These are phyloP conservation scores for Hyles lineata DNA, from an alignment of 2,888 invertebrate genomes.

Conservation along the genomic window DNA sequence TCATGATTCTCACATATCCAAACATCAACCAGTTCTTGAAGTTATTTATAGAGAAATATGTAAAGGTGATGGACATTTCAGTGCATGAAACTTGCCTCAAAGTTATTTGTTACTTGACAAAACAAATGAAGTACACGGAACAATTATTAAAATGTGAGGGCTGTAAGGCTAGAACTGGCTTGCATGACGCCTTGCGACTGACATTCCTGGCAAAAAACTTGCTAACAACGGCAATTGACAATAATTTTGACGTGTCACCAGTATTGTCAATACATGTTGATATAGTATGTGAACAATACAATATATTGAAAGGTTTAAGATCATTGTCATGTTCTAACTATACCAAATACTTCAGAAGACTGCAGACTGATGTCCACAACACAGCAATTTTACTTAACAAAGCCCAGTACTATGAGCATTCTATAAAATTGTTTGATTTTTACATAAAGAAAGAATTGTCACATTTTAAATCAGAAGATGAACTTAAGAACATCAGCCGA, in stretches of 20 bases:
- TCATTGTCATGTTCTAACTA: constrained; percentile 59
- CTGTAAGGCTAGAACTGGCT: constrained; percentile 60
- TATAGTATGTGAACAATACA: constrained; percentile 58
- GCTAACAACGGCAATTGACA: constrained; percentile 48
- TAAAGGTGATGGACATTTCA: constrained; percentile 34
- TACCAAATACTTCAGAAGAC: constrained; percentile 63
- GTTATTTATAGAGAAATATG: constrained; percentile 50
- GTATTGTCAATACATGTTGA: constrained; percentile 48
- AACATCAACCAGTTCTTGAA: constrained; percentile 66
- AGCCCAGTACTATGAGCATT: constrained; percentile 57
- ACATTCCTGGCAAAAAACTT: constrained; percentile 64
- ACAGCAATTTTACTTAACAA: constrained; percentile 68
- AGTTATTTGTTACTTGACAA: constrained; percentile 58
- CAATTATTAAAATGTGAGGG: constrained; percentile 72
- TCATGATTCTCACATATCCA: constrained; percentile 61
- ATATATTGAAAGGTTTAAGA: constrained; percentile 55
- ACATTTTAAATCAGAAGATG: constrained; percentile 43
- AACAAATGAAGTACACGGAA: constrained; percentile 50
- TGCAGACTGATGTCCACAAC: constrained; percentile 73
- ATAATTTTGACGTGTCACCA: constrained; percentile 47
- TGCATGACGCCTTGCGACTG: constrained; percentile 69
- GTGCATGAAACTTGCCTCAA: constrained; percentile 57
- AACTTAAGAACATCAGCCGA: constrained; percentile 65
- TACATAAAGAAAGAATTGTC: constrained; percentile 65
- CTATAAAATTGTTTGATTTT: constrained; percentile 66